Evolutionary conservation across 1,140 invertebrate genomes (phyloP).

Genomic region (Zaprionus kolodkinae): DNA sequence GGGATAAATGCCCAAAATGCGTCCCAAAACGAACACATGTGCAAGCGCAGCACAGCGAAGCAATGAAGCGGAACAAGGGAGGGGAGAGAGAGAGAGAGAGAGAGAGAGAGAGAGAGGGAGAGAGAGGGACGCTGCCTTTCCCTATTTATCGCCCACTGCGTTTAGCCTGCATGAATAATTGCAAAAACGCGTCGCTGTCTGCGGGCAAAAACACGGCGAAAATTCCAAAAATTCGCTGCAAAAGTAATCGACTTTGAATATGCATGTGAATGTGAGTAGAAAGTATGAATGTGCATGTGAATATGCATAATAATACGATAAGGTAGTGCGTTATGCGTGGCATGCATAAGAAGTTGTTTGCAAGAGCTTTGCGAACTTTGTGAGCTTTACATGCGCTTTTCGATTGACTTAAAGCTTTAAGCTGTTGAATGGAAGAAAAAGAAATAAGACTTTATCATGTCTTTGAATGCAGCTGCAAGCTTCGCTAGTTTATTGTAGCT

Average conservation of each 20-base stretch:
- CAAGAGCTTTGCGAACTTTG: background rate
- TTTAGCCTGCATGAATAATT: conserved; percentile 78
- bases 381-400: background rate
- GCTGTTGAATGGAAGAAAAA: background rate
- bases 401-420: background rate
- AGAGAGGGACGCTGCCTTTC: conserved; percentile 12
- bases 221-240: background rate
- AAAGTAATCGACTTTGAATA: conserved; percentile 10
- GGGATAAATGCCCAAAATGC: conserved; percentile 57
- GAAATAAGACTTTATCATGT: too few species aligned
- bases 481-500: background rate
- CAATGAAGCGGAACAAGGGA: conserved; percentile 3
- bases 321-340: background rate
- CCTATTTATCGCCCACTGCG: conserved; percentile 30
- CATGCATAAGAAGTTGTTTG: background rate
- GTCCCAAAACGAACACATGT: conserved; percentile 28
- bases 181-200: conserved; percentile 49
- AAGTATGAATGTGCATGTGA: background rate
- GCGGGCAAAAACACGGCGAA: conserved; percentile 18
- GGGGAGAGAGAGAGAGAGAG: background rate
- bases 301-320: background rate
- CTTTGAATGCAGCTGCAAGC: background rate
- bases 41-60: conserved; percentile 63
- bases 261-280: background rate
- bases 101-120: background rate